These are phyloP conservation scores for Masticophis lateralis DNA, from an alignment of 2,797 vertebrate genomes.

Conservation along the genomic window DNA sequence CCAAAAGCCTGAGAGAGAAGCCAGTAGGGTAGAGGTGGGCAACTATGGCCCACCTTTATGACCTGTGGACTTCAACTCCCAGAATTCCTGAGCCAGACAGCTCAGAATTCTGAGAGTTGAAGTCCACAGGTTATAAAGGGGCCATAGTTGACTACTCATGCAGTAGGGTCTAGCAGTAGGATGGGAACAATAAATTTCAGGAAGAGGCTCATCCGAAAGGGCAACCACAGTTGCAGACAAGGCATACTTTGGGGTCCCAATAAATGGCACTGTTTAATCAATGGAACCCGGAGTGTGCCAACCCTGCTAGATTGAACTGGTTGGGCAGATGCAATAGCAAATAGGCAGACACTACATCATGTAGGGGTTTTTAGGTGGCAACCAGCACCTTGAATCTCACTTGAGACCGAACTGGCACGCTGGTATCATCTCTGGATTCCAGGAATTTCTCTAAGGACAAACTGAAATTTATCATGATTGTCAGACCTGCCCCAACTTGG, in stretches of 20 bases:
- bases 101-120: not conserved
- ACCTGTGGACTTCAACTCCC: not conserved
- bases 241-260: not conserved
- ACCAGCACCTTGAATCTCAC: not conserved
- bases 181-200: not conserved
- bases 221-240: not conserved
- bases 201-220: not conserved
- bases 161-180: not conserved
- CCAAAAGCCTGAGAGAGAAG: not conserved
- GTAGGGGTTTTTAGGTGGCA: not conserved
- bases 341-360: not conserved
- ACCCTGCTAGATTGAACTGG: not conserved
- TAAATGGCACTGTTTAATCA: not conserved
- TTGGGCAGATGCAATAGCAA: not conserved
- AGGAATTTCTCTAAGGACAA: not conserved
- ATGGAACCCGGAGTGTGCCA: not conserved
- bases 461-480: not conserved
- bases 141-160: not conserved
- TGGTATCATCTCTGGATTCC: not conserved
- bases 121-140: not conserved
- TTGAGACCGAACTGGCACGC: not conserved
- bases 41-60: not conserved
- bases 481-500: not conserved
- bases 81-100: not conserved
- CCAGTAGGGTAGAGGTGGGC: not conserved